These are phyloP conservation scores for Ranitomeya variabilis DNA, from an alignment of 2,113 vertebrate species.

Conservation along the genomic window DNA sequence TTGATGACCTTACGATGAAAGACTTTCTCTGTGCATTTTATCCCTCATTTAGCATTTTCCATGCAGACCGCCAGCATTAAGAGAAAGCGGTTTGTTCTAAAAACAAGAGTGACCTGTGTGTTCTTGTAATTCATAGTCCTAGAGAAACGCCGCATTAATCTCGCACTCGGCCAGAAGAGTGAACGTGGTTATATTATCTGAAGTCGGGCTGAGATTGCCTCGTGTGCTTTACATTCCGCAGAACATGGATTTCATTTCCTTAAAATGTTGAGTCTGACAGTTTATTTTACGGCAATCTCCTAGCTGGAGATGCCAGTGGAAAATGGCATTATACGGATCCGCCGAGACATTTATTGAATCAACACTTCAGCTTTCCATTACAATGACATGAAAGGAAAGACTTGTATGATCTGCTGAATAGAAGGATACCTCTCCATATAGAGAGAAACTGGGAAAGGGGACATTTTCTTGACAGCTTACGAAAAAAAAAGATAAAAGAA, in stretches of 20 bases:
- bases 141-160: neutral
- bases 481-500: neutral
- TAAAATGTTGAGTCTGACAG: slow-evolving; percentile 41
- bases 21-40: slow-evolving; percentile 3
- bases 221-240: slow-evolving; percentile 33
- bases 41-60: slow-evolving; percentile 16
- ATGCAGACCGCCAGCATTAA: neutral
- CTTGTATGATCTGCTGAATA: neutral
- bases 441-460: neutral
- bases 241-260: slow-evolving; percentile 37
- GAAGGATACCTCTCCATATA: neutral
- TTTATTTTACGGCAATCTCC: neutral
- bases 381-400: slow-evolving; percentile 27
- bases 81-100: neutral
- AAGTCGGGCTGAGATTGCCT: slow-evolving; percentile 32
- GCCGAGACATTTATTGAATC: slow-evolving; percentile 29
- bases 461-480: neutral
- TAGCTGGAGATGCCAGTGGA: neutral
- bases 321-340: slow-evolving; percentile 11
- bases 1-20: slow-evolving; percentile 1
- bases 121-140: slow-evolving; percentile 25
- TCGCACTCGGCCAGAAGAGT: neutral
- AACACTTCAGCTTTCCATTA: slow-evolving; percentile 21
- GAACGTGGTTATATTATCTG: slow-evolving; percentile 34
- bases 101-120: slow-evolving; percentile 1